A percentile compares a stretch with the other conserved stretches of the same genome.
These are phyloP conservation scores for Synodontis membranacea DNA, from an alignment of 2,113 vertebrate genomes.

Conservation along the genomic window DNA sequence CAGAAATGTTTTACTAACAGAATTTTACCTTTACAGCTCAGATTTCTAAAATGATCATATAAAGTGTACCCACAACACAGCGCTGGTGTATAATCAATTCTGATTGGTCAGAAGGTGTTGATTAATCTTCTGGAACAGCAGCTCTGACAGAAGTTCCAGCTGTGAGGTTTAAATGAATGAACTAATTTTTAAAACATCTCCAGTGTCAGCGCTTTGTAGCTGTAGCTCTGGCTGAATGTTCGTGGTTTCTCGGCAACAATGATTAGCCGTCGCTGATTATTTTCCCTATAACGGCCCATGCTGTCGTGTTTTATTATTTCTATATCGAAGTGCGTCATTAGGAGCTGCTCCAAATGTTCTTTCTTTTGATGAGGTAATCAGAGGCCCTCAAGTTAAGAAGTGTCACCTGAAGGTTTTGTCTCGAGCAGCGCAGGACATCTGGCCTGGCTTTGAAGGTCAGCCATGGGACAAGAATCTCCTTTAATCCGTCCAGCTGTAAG, in stretches of 20 bases:
- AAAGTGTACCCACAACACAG: background rate
- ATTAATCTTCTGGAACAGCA: background rate
- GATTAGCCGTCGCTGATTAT: background rate
- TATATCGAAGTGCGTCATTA: slow-evolving; percentile 3
- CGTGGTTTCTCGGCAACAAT: background rate
- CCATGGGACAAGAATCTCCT: slow-evolving; percentile 71
- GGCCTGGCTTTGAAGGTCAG: slow-evolving; percentile 73
- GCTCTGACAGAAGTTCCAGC: background rate
- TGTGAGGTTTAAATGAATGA: background rate
- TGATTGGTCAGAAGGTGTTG: background rate
- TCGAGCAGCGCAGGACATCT: slow-evolving; percentile 68
- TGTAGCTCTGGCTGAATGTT: background rate
- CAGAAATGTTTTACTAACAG: background rate
- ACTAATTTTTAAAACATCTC: too few relatives aligned
- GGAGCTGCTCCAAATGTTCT: slow-evolving; percentile 24
- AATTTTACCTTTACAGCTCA: background rate
- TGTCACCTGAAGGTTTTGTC: slow-evolving; percentile 71
- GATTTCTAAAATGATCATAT: background rate
- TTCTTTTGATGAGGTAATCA: slow-evolving; percentile 49
- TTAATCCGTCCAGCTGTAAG: slow-evolving; percentile 67
- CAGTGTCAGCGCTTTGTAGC: background rate
- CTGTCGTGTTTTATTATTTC: background rate
- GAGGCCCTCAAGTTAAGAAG: slow-evolving; percentile 63
- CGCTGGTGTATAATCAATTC: background rate
- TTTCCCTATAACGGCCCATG: background rate